Evolutionary conservation across 2,888 invertebrate species (phyloP), one percentile per base, ranked within the genome.

Genomic region (Orthosia cruda): DNA sequence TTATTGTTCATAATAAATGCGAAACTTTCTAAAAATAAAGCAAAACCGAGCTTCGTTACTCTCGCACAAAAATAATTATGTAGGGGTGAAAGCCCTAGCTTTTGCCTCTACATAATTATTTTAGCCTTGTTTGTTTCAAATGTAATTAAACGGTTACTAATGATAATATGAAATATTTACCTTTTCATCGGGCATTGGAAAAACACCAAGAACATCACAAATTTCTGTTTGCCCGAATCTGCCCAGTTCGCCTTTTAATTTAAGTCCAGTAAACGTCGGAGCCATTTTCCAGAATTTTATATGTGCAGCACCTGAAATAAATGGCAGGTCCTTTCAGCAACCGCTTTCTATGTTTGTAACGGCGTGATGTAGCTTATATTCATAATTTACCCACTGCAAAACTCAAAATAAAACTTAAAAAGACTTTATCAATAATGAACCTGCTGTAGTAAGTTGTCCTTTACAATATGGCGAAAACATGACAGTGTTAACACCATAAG

Each of bases 201-300:
- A 98, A 71, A 98, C 97, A 1, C 98, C 98, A 68, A 98, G 97
- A 18, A 99, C 98, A 91, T 99, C 99, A 57, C 98, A 98, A 85
- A 99, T 98, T 93, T 99, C 99, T 0, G 99, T 99, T 94, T 98
- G 98, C 2, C 99, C 99, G 92, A 99, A 99, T 90, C 98, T 97
- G 0, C 99, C 99, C n/a, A 98, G 93, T 89, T 98, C 98, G 2
- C 99, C 99, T 93, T 99, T 98, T 12, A 99, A 95, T 93, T 99
- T 99, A 0, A 99, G 94, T 0, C 99, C 99, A 0, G 99, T 99
- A 90, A 99, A 99, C 0, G 99, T 99, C 81, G 97, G 93, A 0
- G 98, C 98, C 98, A 99, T 99, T 97, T 98, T 99, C 99, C 99
- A 99, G 94, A 99, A 99, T 93, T 99, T 99, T 47, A 98, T 98